A percentile compares a stretch with the other conserved stretches of the same genome.
Conservation (phyloP, 2,797 vertebrate genomes). For the Pipistrellus kuhlii region DNA sequence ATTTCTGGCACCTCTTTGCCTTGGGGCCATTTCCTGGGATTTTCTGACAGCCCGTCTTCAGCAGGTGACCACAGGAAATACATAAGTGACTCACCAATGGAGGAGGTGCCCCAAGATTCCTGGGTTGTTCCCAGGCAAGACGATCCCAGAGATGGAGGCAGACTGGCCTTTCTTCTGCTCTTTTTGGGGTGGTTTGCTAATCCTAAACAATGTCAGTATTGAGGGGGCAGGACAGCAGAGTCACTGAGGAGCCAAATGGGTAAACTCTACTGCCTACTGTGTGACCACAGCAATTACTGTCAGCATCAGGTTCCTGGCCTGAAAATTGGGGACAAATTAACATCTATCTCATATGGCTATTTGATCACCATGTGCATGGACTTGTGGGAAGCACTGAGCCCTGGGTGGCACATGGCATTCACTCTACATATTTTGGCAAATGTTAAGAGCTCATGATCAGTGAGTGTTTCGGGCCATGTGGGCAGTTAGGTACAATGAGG, state of each 20-base stretch:
- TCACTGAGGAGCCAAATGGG: accelerated
- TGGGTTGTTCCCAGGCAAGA: neutral
- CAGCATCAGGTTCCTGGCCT: too few relatives aligned
- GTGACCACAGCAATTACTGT: neutral
- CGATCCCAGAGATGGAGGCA: neutral
- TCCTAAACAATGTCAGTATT: neutral
- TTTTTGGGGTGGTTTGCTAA: neutral
- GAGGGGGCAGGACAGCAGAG: neutral
- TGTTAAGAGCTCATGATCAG: neutral
- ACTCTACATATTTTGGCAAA: neutral
- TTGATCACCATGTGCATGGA: accelerated
- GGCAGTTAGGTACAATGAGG: too few relatives aligned
- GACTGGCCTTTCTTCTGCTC: neutral
- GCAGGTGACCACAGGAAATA: neutral
- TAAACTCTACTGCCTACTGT: accelerated
- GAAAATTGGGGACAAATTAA: too few relatives aligned
- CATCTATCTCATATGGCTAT: neutral
- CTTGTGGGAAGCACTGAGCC: neutral
- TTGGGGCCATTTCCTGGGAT: neutral
- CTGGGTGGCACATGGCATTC: neutral
- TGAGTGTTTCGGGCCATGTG: accelerated
- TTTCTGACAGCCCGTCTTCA: neutral
- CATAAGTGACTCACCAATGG: too few relatives aligned
- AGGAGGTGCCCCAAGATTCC: neutral
- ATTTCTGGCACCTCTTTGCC: neutral